These are phyloP conservation scores for Harpagifer antarcticus DNA, from an alignment of 2,797 vertebrate species.

Conservation along the genomic window DNA sequence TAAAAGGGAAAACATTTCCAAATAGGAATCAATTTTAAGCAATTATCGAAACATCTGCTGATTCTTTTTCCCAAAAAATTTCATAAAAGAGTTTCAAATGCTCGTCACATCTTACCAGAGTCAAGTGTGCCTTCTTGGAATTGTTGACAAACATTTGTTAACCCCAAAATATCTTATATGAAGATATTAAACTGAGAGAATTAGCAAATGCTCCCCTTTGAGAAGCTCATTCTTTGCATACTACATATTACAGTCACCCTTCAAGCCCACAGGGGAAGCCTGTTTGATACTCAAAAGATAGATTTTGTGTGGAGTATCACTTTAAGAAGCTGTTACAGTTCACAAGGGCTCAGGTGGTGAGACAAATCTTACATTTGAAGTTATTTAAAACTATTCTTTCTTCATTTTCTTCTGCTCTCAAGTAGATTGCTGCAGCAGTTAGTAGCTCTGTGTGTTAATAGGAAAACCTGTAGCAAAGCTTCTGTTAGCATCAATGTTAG, in stretches of 20 bases:
- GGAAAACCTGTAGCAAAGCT: slow-evolving; percentile 52
- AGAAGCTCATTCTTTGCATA: background rate
- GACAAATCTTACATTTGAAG: slow-evolving; percentile 37
- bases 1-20: background rate
- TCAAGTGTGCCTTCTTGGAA: background rate
- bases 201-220: background rate
- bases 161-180: background rate
- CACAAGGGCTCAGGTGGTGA: slow-evolving; percentile 29
- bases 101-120: background rate
- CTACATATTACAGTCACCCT: background rate
- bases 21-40: background rate
- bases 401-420: slow-evolving; percentile 35
- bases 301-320: slow-evolving; percentile 30
- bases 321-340: slow-evolving; percentile 31
- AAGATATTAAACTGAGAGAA: too few relatives aligned
- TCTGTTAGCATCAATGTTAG: slow-evolving; percentile 41
- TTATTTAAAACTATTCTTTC: slow-evolving; percentile 35
- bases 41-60: too few relatives aligned
- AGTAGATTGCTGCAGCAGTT: slow-evolving; percentile 66
- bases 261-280: background rate
- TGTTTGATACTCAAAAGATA: slow-evolving; percentile 3
- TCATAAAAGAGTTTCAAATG: background rate
- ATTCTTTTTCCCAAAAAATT: too few relatives aligned
- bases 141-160: background rate
- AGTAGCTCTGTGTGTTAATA: slow-evolving; percentile 37